Conservation (phyloP, 2,888 invertebrate species). For the Kryphioiulus occultus region DNA sequence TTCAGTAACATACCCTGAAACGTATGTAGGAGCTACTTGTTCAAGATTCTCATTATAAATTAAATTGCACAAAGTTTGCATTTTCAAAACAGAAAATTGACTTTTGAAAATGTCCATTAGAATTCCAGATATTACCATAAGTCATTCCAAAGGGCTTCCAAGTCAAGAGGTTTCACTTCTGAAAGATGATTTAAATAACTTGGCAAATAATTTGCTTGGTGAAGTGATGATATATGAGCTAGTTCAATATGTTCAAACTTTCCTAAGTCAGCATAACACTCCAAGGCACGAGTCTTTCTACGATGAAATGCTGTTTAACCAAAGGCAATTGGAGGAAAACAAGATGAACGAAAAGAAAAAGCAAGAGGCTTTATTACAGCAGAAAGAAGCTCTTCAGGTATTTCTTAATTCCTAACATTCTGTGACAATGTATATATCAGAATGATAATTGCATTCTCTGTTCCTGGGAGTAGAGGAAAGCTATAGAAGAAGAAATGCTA, state of each 20-base stretch:
- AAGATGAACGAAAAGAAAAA: conserved; percentile 53
- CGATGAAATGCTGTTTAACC: conserved; percentile 85
- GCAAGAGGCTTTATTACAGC: conserved; percentile 42
- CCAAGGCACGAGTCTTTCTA: conserved; percentile 82
- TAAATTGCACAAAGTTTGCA: background rate
- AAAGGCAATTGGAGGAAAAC: conserved; percentile 64
- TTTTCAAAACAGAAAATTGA: background rate
- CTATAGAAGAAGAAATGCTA: conserved; percentile 77
- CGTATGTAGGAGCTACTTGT: conserved; percentile 67
- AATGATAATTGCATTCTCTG: background rate
- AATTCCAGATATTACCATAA: conserved; percentile 72
- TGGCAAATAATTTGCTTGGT: conserved; percentile 70
- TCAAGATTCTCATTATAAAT: background rate
- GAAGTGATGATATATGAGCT: conserved; percentile 87
- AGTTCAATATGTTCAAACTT: conserved; percentile 71
- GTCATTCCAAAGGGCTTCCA: conserved; percentile 82
- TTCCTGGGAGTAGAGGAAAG: conserved; percentile 67
- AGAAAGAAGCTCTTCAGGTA: conserved; percentile 1
- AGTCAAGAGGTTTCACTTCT: background rate
- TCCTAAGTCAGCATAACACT: conserved; percentile 59
- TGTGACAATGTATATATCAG: background rate
- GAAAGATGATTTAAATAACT: background rate
- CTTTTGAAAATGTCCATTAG: conserved; percentile 58
- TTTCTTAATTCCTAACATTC: background rate
- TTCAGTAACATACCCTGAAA: conserved; percentile 78